These are phyloP conservation scores for Lacerta agilis DNA, from an alignment of 2,797 vertebrate genomes.

Conservation along the genomic window DNA sequence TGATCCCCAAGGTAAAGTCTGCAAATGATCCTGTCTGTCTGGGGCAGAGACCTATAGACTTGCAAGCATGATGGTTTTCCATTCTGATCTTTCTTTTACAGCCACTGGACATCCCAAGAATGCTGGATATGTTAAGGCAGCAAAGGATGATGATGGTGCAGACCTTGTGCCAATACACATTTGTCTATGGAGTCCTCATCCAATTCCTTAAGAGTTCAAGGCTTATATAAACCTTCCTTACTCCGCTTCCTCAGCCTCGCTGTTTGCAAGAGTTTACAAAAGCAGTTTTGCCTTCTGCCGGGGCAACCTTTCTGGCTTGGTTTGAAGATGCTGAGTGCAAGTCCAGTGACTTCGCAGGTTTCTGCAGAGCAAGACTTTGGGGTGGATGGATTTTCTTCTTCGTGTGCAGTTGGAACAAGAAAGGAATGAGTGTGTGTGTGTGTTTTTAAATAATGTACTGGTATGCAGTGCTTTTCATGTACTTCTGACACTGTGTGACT, in stretches of 20 bases:
- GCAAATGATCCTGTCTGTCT: not conserved
- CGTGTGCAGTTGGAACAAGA: slow-evolving; percentile 28
- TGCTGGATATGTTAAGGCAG: slow-evolving; percentile 86
- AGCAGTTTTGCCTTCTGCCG: slow-evolving; percentile 13
- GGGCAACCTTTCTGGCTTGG: not conserved
- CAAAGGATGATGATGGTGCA: slow-evolving; percentile 99
- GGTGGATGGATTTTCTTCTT: slow-evolving; percentile 21
- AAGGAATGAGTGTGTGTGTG: slow-evolving; percentile 27
- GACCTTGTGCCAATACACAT: slow-evolving; percentile 94
- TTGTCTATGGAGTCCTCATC: slow-evolving; percentile 94
- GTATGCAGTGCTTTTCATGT: slow-evolving; percentile 46
- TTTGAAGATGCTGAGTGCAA: rapidly evolving
- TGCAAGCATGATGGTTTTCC: not conserved
- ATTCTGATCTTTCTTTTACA: slow-evolving; percentile 62
- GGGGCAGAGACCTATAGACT: not conserved
- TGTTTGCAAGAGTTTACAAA: slow-evolving; percentile 58
- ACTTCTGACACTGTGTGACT: slow-evolving; percentile 51
- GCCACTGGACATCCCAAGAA: slow-evolving; percentile 89
- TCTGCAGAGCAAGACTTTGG: not conserved
- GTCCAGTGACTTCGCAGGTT: not conserved
- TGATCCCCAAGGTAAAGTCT: not conserved
- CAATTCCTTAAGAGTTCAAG: slow-evolving; percentile 95
- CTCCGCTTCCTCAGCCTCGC: slow-evolving; percentile 23
- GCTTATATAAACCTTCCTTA: slow-evolving; percentile 85
- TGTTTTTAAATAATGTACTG: not conserved